A percentile compares a stretch with the other conserved stretches of the same genome.
Evolutionary conservation across 2,888 invertebrate genomes (phyloP).

Genomic region (Stictocephala bisonia): DNA sequence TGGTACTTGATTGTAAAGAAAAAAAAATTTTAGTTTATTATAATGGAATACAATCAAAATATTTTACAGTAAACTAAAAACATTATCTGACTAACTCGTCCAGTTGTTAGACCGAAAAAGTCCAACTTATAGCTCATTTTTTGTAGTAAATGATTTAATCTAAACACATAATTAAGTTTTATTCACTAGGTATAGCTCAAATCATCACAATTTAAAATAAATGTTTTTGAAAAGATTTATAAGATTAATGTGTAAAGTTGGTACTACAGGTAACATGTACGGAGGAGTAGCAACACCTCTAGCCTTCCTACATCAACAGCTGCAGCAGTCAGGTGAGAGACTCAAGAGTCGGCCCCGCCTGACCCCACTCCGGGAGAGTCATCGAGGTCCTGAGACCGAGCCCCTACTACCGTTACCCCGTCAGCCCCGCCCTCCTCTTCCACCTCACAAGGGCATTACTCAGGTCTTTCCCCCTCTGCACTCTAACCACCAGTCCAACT

Average conservation of each 20-base stretch:
- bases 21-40: no score
- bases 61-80: no score
- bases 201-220: no score
- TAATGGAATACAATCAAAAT: no score
- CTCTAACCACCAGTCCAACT: no score
- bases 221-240: not conserved
- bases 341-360: constrained; percentile 64
- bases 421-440: constrained; percentile 72
- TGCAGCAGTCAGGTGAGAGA: constrained; percentile 50
- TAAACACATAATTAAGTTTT: not conserved
- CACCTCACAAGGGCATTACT: constrained; percentile 66
- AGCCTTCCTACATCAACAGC: constrained; percentile 71
- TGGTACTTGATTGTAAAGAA: no score
- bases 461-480: constrained; percentile 53
- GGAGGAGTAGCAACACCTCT: constrained; percentile 79
- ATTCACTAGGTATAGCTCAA: no score
- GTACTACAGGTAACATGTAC: constrained; percentile 65
- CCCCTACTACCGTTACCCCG: constrained; percentile 66
- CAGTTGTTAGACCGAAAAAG: no score
- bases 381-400: constrained; percentile 70
- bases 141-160: no score
- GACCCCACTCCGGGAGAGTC: constrained; percentile 61
- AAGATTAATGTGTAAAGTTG: not conserved
- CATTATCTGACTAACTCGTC: no score
- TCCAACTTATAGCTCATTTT: no score